Percentiles rank a stretch among this genome's conserved stretches.
These are phyloP conservation scores for Phrynocephalus vlangalii DNA, from an alignment of 2,797 vertebrate species.

Conservation along the genomic window DNA sequence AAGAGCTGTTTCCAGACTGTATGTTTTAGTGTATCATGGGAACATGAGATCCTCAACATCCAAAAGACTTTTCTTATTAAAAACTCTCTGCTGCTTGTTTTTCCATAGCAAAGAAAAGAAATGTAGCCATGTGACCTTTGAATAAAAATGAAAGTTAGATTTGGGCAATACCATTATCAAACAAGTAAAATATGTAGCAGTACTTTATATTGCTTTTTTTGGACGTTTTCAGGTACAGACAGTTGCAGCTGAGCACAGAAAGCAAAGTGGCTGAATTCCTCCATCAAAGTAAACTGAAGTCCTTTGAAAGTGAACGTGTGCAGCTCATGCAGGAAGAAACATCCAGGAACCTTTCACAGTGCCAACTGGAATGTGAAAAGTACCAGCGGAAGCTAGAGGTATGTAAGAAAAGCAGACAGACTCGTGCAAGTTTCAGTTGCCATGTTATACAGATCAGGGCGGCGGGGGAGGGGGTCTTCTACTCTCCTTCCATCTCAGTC, in stretches of 20 bases:
- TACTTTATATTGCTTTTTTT: conserved; percentile 26
- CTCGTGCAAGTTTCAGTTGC: not conserved
- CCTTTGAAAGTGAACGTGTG: conserved; percentile 92
- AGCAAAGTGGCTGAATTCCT: conserved; percentile 89
- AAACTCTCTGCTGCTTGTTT: not conserved
- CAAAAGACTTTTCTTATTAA: not conserved
- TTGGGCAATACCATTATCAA: no score
- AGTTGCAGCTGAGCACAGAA: conserved; percentile 91
- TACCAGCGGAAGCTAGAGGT: conserved; percentile 98
- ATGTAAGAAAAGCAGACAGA: conserved; percentile 57
- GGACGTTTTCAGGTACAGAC: conserved; percentile 84
- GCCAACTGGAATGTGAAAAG: conserved; percentile 96
- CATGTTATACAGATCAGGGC: no score
- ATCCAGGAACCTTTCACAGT: conserved; percentile 88
- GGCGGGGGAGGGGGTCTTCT: not conserved
- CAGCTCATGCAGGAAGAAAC: conserved; percentile 95
- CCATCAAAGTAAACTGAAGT: conserved; percentile 91
- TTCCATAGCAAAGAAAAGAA: not conserved
- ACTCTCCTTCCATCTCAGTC: not conserved
- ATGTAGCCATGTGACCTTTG: no score
- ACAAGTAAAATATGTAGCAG: no score
- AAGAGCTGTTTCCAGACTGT: not conserved
- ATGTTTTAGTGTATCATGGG: not conserved
- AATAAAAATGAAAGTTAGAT: no score
- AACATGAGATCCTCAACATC: not conserved